A percentile compares a stretch with the other conserved stretches of the same genome.
Evolutionary conservation across 2,888 invertebrate species (phyloP).

Genomic region (Catonia carolina): DNA sequence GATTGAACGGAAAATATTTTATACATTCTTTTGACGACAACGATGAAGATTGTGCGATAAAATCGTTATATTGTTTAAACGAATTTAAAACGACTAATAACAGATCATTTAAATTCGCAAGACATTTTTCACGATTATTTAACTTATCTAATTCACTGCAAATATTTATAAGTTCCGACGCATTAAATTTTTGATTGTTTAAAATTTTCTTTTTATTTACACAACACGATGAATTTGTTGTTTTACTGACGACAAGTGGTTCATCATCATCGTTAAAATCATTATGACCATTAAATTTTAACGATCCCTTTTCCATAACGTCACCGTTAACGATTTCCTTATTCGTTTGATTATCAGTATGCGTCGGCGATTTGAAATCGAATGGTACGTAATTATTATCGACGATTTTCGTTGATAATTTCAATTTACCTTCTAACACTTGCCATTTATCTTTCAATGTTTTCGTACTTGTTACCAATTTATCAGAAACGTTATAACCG

Average conservation of each 20-base stretch:
- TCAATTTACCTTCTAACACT: constrained; percentile 44
- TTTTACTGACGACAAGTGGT: neutral
- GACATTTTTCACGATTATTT: constrained; percentile 14
- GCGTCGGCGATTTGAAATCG: constrained; percentile 24
- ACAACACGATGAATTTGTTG: neutral
- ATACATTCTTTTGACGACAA: constrained; percentile 6
- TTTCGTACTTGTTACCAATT: constrained; percentile 49
- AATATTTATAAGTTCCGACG: neutral
- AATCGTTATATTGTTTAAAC: constrained; percentile 8
- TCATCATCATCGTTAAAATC: neutral
- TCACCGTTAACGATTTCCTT: constrained; percentile 23
- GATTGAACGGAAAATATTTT: constrained; percentile 34
- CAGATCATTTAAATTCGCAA: constrained; percentile 15
- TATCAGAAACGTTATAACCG: constrained; percentile 48
- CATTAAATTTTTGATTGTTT: neutral
- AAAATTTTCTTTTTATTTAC: no score
- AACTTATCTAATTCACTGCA: constrained; percentile 17
- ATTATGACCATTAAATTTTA: neutral
- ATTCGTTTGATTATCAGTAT: constrained; percentile 18
- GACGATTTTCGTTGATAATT: constrained; percentile 23
- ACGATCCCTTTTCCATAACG: neutral
- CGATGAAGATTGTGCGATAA: neutral
- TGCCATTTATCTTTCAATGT: constrained; percentile 52
- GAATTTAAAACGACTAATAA: constrained; percentile 16
- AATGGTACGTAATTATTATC: constrained; percentile 22